Evolutionary conservation across 1,140 invertebrate species (phyloP), one percentile per base, ranked within the genome.

Genomic region (Drosophila watanabei): DNA sequence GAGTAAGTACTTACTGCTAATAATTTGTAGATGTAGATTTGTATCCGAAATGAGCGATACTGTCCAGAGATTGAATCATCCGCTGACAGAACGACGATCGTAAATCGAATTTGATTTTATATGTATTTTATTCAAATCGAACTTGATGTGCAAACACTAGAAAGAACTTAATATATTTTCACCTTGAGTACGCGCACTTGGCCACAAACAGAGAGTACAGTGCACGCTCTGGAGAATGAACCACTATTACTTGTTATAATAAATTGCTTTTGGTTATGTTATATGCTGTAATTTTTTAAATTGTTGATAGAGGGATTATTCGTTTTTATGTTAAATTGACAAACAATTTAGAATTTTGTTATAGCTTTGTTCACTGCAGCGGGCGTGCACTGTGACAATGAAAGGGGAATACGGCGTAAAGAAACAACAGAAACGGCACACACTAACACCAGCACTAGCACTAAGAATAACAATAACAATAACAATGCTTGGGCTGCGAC

Each of bases 111-210:
- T 84, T 78, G 39, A 86, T 75, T 87, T 81, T 79, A 85, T 78
- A 85, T 78, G 69, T 65, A 85, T 65, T 85, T 85, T 85, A 85
- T 78, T 65, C 70, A 77, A 76, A 82, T 48, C 65, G 69, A 76
- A 45, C 70, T 70, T 68, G 73, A 63, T 64, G 54, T 78, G 72
- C 66, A 82, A 80, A 71, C 79, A 87, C 82, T 85, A 63, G 75
- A 82, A 86, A 86, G 82, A 86, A 86, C 82, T 82, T 76, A 87
- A 87, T 82, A 87, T 82, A 87, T 87, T 82, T 87, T 86, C 83
- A 82, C 82, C 83, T 87, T 86, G 83, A 87, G 83, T 87, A 62
- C 79, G 82, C 83, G 82, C 82, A 82, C 83, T 86, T 82, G 85
- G 77, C 82, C 82, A 69, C 82, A 70, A 86, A 81, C 84, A 69